These are phyloP conservation scores for Drosophila sulfurigaster DNA, from an alignment of 1,140 invertebrate genomes.

Conservation along the genomic window DNA sequence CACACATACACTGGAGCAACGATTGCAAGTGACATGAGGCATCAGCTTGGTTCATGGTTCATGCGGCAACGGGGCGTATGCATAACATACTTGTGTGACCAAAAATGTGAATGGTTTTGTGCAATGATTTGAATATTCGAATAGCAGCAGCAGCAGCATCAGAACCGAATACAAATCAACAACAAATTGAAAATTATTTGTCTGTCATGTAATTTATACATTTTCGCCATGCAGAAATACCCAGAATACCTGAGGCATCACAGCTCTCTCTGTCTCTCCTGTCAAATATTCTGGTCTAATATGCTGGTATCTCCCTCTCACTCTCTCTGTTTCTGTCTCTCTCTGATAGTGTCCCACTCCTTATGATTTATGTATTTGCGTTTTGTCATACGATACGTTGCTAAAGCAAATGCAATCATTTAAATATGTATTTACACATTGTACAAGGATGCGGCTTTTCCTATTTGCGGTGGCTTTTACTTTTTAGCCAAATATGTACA, in stretches of 20 bases:
- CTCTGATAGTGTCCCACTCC: background rate
- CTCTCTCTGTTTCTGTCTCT: background rate
- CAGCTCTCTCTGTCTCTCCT: background rate
- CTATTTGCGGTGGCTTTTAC: constrained; percentile 36
- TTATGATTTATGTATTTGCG: constrained; percentile 49
- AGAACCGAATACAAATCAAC: constrained; percentile 23
- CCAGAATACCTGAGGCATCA: constrained; percentile 27
- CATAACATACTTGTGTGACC: background rate
- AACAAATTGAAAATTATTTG: constrained; percentile 35
- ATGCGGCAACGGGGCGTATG: background rate
- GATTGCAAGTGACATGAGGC: constrained; percentile 44
- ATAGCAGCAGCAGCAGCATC: background rate
- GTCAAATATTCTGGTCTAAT: constrained; percentile 26
- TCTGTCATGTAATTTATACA: constrained; percentile 40
- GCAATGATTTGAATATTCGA: constrained; percentile 39
- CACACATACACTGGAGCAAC: constrained; percentile 12
- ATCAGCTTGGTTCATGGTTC: constrained; percentile 37
- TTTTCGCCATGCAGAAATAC: constrained; percentile 20
- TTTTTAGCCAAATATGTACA: constrained; percentile 41
- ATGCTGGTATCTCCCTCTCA: constrained; percentile 1
- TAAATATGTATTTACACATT: constrained; percentile 53
- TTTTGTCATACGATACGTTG: constrained; percentile 30
- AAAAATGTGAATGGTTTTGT: constrained; percentile 28
- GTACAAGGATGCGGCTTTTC: constrained; percentile 39
- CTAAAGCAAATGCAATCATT: constrained; percentile 47